phyloP scores from a whole-genome alignment of 2,888 invertebrate species.

The Orthosia gothica region DNA sequence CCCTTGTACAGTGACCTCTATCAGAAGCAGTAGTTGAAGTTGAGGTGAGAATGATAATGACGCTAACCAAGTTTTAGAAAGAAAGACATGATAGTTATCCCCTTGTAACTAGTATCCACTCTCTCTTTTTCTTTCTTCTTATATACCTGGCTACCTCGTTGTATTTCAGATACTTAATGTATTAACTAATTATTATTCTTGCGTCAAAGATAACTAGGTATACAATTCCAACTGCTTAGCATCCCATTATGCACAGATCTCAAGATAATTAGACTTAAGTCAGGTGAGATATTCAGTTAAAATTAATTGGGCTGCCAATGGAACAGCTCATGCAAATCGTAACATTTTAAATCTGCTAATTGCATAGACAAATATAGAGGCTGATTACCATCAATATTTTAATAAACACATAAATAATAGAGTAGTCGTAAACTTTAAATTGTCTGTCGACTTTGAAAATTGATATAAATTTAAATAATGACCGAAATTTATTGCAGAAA shows the following conservation, averaged over 20 bases:
- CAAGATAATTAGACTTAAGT: conserved; percentile 30
- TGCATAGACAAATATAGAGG: conserved; percentile 32
- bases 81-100: too few relatives aligned
- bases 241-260: conserved; percentile 33
- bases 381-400: conserved; percentile 29
- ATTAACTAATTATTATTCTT: conserved; percentile 21
- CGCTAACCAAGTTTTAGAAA: background rate
- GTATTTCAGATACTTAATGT: background rate
- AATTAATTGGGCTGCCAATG: conserved; percentile 41
- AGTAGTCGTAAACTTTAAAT: conserved; percentile 23
- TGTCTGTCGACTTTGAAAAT: conserved; percentile 19
- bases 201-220: conserved; percentile 15
- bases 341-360: conserved; percentile 47
- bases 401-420: conserved; percentile 39
- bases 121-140: background rate
- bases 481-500: conserved; percentile 39
- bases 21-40: background rate
- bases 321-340: conserved; percentile 24
- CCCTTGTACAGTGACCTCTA: too few relatives aligned
- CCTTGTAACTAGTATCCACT: background rate
- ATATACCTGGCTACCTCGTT: background rate
- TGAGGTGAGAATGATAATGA: too few relatives aligned
- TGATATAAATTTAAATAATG: conserved; percentile 33
- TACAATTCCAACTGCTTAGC: conserved; percentile 21
- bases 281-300: conserved; percentile 30